A percentile compares a stretch with the other conserved stretches of the same genome.
Evolutionary conservation across 2,113 vertebrate genomes (phyloP).

Genomic region (Telmatochromis sp.): DNA sequence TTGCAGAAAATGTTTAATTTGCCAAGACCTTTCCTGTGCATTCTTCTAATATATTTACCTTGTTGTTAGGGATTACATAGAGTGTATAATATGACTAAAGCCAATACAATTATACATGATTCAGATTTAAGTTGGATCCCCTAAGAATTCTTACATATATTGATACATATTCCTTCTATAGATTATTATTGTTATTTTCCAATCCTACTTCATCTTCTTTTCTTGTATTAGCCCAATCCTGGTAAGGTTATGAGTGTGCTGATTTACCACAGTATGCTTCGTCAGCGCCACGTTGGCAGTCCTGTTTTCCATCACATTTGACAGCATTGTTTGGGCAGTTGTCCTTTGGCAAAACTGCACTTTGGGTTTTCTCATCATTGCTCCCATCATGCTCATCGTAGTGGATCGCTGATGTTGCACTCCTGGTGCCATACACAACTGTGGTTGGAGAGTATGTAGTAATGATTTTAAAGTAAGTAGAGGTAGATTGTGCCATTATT

Average conservation of each 20-base stretch:
- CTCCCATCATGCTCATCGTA: rapidly evolving
- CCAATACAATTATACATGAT: neutral
- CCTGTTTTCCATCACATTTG: slow-evolving; percentile 39
- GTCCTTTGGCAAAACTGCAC: neutral
- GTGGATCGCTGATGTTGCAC: neutral
- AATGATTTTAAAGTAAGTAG: neutral
- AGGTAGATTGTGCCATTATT: neutral
- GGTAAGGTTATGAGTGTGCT: neutral
- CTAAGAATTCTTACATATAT: neutral
- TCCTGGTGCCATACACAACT: slow-evolving; percentile 50
- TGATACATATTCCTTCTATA: neutral
- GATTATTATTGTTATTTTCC: neutral
- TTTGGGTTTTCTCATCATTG: neutral
- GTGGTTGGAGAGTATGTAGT: neutral
- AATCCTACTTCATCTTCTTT: neutral
- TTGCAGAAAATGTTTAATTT: neutral
- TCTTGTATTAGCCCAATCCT: neutral
- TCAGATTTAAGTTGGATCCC: neutral
- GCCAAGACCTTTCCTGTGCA: neutral
- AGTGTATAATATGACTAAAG: neutral
- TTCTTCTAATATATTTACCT: neutral
- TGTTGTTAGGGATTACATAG: neutral
- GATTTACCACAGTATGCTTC: slow-evolving; percentile 64
- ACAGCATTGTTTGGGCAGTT: slow-evolving; percentile 48
- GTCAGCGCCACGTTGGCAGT: slow-evolving; percentile 53